Conservation (phyloP, 2,113 vertebrate genomes). For the Dryoscopus gambensis region DNA sequence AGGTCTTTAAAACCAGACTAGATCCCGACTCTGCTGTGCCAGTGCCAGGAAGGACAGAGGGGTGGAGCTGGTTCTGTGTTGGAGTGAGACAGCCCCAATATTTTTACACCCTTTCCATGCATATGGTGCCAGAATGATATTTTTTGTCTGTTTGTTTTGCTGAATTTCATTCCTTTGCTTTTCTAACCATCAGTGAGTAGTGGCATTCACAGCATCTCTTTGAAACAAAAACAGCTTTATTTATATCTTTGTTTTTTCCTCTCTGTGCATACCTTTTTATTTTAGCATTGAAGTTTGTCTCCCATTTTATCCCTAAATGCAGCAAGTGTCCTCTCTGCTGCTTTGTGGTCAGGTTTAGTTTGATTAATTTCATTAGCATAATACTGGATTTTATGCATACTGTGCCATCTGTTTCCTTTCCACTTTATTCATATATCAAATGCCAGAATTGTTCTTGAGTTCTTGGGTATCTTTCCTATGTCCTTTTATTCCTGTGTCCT, state of each 20-base stretch:
- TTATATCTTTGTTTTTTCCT: background rate
- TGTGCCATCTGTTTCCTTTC: background rate
- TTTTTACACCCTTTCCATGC: background rate
- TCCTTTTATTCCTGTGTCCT: background rate
- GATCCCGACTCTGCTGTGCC: fast-evolving
- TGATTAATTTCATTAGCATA: background rate
- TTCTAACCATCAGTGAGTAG: background rate
- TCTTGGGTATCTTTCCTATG: background rate
- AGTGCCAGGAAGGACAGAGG: background rate
- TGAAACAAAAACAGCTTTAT: background rate
- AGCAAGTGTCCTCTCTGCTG: background rate
- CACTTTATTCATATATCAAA: background rate
- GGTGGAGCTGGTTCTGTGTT: background rate
- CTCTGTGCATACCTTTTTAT: background rate
- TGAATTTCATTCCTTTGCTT: background rate
- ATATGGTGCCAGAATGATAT: background rate
- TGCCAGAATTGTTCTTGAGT: background rate
- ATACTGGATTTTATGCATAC: background rate
- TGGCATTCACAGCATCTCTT: background rate
- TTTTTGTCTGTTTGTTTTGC: background rate
- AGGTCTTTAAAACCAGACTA: background rate
- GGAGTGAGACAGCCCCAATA: background rate
- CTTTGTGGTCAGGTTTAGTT: background rate
- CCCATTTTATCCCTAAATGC: background rate
- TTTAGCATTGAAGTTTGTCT: background rate